Evolutionary conservation across 2,797 vertebrate species (phyloP), one percentile per base, ranked within the genome.

Genomic region (Anguilla obscura): DNA sequence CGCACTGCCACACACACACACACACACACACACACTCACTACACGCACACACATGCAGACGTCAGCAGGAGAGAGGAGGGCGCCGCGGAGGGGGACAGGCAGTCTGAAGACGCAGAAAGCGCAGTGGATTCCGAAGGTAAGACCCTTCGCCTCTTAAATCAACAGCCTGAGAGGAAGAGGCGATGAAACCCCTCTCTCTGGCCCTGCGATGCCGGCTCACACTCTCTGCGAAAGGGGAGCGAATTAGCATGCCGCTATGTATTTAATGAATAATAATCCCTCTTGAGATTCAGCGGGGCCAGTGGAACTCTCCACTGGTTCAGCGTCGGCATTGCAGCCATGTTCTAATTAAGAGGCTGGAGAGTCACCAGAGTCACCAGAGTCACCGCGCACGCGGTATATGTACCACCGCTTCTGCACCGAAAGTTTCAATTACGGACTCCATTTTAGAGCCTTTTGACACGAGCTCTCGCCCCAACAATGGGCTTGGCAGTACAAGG

Each of bases 291-390:
- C 36, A 56, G 63, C 74, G 21, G 69, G 82, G 80, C 58, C 79
- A 69, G 16, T 56, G 45, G 52, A 84, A 83, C 63, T 83, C 85
- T n/a, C 88, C 48, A 50, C 88, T 76, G 85, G 80, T 86, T 33
- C 79, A 30, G 86, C 80, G n/a, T 80, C 86, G 2, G 76, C 63
- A 79, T 83, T 82, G 54, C 85, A 86, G 40, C 88, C 58, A 7
- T 87, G 33, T 69, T 84, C 69, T 89, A 84, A 89, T 86, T 84
- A 86, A 84, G 86, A n/a, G 60, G 27, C 66, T 30, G 30, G 85
- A 40, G 69, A 71, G 63, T n/a, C n/a, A 36, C 3, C 21, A 40
- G 69, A 71, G 63, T n/a, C n/a, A 36, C 3, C 21, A 45, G 33
- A 69, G 87, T 30, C 40, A 40, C 24, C 10, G 21, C 60, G 60